These are phyloP conservation scores for Lacerta agilis DNA, from an alignment of 2,797 vertebrate genomes.

Conservation along the genomic window DNA sequence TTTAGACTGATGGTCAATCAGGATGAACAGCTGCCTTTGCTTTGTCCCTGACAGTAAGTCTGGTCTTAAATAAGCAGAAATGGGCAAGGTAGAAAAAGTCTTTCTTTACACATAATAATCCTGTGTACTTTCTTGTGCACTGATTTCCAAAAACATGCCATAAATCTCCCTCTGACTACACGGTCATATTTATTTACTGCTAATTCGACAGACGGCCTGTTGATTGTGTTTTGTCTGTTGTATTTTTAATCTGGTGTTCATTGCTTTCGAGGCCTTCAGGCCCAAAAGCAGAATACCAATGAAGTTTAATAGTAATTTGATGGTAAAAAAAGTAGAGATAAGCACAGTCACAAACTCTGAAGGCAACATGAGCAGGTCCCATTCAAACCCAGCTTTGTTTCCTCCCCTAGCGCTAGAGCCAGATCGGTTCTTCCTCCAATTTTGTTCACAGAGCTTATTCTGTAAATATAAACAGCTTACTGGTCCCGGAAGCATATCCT, in stretches of 20 bases:
- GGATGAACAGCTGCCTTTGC: background rate
- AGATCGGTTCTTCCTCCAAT: background rate
- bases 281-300: background rate
- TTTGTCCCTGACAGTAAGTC: background rate
- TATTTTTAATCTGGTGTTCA: background rate
- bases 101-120: background rate
- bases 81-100: too few species aligned
- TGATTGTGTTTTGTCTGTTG: background rate
- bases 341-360: too few species aligned
- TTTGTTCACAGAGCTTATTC: background rate
- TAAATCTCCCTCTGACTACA: background rate
- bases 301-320: too few species aligned
- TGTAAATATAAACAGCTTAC: background rate
- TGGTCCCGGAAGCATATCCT: too few species aligned
- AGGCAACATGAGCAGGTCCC: background rate
- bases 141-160: background rate
- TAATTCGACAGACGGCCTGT: background rate
- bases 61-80: background rate
- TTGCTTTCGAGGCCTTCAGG: background rate
- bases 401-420: background rate
- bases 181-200: too few species aligned
- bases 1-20: background rate
- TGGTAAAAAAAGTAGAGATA: background rate
- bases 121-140: background rate
- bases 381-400: background rate